Percentiles rank a stretch among this genome's conserved stretches.
Evolutionary conservation across 2,888 invertebrate genomes (phyloP).

Genomic region (Ormyrus labotus): DNA sequence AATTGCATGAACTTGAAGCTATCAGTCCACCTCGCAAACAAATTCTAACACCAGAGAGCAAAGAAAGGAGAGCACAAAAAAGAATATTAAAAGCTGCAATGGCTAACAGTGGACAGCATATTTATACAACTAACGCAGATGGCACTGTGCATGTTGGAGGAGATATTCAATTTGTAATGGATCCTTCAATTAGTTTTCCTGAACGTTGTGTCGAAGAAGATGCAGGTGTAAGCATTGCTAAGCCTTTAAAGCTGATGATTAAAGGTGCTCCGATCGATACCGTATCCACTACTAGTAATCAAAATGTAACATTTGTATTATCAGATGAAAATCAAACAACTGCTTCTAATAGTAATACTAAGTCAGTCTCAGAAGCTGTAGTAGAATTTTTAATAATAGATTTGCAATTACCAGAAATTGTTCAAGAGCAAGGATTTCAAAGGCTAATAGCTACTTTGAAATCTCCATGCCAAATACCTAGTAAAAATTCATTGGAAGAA

Average conservation of each 20-base stretch:
- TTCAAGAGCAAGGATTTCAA: constrained; percentile 76
- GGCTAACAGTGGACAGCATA: constrained; percentile 67
- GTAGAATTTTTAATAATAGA: constrained; percentile 76
- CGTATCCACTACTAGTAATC: constrained; percentile 53
- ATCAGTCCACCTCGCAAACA: constrained; percentile 70
- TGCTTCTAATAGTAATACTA: constrained; percentile 63
- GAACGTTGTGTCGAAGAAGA: constrained; percentile 69
- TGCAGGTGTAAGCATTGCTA: constrained; percentile 58
- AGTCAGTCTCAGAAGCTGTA: constrained; percentile 75
- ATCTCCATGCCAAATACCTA: constrained; percentile 76
- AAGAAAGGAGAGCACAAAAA: constrained; percentile 70
- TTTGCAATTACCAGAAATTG: constrained; percentile 75
- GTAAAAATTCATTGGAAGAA: constrained; percentile 75
- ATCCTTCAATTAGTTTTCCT: constrained; percentile 70
- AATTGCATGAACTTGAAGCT: constrained; percentile 72
- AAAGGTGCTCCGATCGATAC: constrained; percentile 60
- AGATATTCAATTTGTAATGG: constrained; percentile 73
- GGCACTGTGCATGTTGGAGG: constrained; percentile 75
- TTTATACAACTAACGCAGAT: constrained; percentile 73
- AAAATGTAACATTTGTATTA: constrained; percentile 70
- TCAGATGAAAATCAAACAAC: constrained; percentile 68
- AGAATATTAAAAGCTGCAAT: constrained; percentile 68
- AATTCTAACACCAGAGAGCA: constrained; percentile 67
- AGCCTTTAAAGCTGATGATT: constrained; percentile 68
- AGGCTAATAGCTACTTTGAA: constrained; percentile 75